Evolutionary conservation across 1,140 invertebrate species (phyloP).

Genomic region (Drosophila sechellia): DNA sequence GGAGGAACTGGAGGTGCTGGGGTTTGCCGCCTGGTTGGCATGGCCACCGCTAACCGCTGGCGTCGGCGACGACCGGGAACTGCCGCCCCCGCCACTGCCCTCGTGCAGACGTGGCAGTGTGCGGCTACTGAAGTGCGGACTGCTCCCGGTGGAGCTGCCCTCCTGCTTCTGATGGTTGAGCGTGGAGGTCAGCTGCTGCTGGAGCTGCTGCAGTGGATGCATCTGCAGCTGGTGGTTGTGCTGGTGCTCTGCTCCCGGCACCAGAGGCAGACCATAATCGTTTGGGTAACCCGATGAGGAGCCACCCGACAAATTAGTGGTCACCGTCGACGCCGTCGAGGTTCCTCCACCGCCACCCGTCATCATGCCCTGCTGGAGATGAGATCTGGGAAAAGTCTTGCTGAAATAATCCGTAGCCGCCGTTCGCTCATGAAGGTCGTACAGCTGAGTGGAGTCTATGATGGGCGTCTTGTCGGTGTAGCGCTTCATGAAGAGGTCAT

Average conservation of each 20-base stretch:
- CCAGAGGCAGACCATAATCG: constrained; percentile 91
- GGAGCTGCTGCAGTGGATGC: constrained; percentile 77
- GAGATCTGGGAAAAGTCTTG: constrained; percentile 85
- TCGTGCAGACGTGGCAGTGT: constrained; percentile 75
- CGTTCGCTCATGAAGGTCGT: constrained; percentile 76
- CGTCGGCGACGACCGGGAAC: constrained; percentile 56
- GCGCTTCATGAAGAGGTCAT: constrained; percentile 85
- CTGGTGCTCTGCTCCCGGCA: constrained; percentile 84
- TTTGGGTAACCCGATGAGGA: constrained; percentile 87
- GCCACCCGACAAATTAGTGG: constrained; percentile 67
- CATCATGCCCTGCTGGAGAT: constrained; percentile 44
- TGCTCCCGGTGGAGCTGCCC: constrained; percentile 53
- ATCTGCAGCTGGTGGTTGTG: constrained; percentile 80
- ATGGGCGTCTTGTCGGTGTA: constrained; percentile 91
- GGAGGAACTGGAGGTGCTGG: constrained; percentile 60
- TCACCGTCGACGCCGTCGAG: constrained; percentile 74
- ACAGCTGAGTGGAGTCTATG: constrained; percentile 85
- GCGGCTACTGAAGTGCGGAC: constrained; percentile 73
- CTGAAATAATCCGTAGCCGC: constrained; percentile 85
- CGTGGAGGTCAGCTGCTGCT: constrained; percentile 71
- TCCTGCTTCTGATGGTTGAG: constrained; percentile 50
- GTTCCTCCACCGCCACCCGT: constrained; percentile 20
- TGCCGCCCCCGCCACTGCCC: constrained; percentile 54
- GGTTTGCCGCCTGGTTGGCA: constrained; percentile 1
- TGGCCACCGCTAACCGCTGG: constrained; percentile 10